Conservation (phyloP, 2,797 vertebrate species). For the Iguana delicatissima region DNA sequence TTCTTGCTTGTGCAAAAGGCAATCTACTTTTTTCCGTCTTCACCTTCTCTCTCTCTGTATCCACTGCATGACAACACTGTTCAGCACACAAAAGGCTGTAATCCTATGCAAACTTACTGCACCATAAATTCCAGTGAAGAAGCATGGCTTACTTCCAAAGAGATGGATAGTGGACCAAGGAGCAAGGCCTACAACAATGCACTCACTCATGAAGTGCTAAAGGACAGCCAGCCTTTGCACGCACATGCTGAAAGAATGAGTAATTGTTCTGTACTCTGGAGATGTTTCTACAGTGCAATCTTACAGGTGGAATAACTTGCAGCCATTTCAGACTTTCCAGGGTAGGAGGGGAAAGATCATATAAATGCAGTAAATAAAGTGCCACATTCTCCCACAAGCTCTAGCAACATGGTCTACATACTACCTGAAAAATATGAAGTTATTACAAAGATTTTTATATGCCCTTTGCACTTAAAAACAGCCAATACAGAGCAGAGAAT, state of each 20-base stretch:
- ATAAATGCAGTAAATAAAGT: background rate
- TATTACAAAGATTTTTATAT: too few relatives aligned
- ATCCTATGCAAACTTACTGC: background rate
- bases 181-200: background rate
- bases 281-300: background rate
- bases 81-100: background rate
- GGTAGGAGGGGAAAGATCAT: background rate
- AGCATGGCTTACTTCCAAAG: background rate
- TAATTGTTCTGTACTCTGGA: background rate
- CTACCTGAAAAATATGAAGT: background rate
- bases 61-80: background rate
- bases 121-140: background rate
- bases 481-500: background rate
- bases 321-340: background rate
- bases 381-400: background rate
- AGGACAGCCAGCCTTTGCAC: background rate
- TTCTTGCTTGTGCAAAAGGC: background rate
- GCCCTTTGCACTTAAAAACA: background rate
- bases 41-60: background rate
- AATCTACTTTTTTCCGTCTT: background rate
- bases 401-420: background rate
- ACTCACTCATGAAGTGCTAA: background rate
- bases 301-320: background rate
- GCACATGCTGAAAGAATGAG: background rate
- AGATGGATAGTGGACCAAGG: background rate